Evolutionary conservation across 37 sponge, comb jelly and placozoan species (phyloP).

Genomic region (Petrosia ficiformis): DNA sequence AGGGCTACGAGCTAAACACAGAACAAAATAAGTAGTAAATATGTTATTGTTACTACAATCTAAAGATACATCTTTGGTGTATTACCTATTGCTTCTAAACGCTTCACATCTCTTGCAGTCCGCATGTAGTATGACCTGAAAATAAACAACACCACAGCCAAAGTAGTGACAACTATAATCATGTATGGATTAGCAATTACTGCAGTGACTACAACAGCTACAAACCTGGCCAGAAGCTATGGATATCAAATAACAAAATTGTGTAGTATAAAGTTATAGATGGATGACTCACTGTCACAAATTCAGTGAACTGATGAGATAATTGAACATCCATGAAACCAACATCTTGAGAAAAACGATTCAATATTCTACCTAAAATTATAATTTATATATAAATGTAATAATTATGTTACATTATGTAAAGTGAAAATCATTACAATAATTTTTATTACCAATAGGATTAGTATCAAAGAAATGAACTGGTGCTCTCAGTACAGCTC

Average conservation of each 20-base stretch:
- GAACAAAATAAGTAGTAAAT: too few species aligned
- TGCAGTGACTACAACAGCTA: slow-evolving; percentile 18
- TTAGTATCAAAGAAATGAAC: too few species aligned
- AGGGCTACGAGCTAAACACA: slow-evolving; percentile 71
- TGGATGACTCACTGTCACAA: slow-evolving; percentile 4
- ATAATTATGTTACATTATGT: too few species aligned
- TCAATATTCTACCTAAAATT: slow-evolving; percentile 45
- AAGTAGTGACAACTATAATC: slow-evolving; percentile 6
- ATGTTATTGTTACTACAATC: not conserved
- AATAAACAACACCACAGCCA: not conserved
- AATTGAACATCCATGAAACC: slow-evolving; percentile 5
- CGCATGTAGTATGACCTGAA: slow-evolving; percentile 20
- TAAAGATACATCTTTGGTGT: not conserved
- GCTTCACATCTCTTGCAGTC: slow-evolving; percentile 28
- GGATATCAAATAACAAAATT: not conserved
- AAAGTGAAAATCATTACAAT: too few species aligned
- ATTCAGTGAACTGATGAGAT: not conserved
- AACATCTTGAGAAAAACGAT: slow-evolving; percentile 38
- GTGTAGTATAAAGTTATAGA: too few species aligned
- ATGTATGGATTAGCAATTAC: slow-evolving; percentile 16
- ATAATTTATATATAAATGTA: too few species aligned
- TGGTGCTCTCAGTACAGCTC: too few species aligned
- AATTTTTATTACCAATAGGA: too few species aligned
- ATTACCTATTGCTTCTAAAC: slow-evolving; percentile 45
- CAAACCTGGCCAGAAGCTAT: slow-evolving; percentile 1